Conservation (phyloP, 2,113 vertebrate species). For the mouse (Mus musculus) region DNA sequence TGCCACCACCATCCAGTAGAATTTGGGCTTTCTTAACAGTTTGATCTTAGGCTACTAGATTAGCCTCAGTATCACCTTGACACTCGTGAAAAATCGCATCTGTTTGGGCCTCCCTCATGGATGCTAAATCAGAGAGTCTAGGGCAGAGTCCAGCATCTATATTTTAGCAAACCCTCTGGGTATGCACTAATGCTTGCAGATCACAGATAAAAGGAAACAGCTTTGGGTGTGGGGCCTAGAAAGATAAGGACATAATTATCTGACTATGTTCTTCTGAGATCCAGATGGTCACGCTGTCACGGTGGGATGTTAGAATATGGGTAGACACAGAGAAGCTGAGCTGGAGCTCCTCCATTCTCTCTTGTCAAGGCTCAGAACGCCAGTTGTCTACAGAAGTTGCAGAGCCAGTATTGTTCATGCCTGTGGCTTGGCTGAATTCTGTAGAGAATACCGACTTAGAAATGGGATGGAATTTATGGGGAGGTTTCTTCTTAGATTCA, state of each 20-base stretch:
- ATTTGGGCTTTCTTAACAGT: conserved; percentile 9
- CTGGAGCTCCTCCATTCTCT: background rate
- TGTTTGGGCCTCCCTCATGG: background rate
- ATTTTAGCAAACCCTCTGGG: background rate
- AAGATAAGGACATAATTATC: background rate
- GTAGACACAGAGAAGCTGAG: background rate
- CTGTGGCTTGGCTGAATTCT: background rate
- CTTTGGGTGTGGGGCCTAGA: background rate
- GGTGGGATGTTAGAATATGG: background rate
- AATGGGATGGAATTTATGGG: background rate
- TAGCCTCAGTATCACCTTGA: background rate
- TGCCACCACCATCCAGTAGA: background rate
- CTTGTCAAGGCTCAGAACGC: too few species aligned
- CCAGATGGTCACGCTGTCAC: too few species aligned
- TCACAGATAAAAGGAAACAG: background rate
- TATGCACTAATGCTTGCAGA: background rate
- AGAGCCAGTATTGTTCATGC: background rate
- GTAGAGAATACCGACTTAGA: background rate
- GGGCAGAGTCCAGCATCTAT: background rate
- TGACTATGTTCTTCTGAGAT: background rate
- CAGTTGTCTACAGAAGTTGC: background rate
- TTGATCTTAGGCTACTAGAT: background rate
- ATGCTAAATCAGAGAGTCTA: background rate
- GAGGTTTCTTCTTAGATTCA: background rate
- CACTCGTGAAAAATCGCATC: background rate